Percentiles rank a stretch among this genome's conserved stretches.
These are phyloP conservation scores for Abramis brama DNA, from an alignment of 2,113 vertebrate genomes.

Conservation along the genomic window DNA sequence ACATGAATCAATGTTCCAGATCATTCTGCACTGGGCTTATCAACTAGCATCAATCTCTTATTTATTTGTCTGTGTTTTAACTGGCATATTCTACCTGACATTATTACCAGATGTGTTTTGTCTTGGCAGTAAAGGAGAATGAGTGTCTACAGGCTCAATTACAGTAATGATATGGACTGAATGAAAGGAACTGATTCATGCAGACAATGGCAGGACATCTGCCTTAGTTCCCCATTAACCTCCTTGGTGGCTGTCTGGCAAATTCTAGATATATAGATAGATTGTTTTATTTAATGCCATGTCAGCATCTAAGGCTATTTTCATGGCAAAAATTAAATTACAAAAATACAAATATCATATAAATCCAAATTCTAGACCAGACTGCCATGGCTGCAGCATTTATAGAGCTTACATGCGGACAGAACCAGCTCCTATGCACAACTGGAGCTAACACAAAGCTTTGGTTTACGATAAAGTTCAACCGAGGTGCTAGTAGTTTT, in stretches of 20 bases:
- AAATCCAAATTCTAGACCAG: constrained; percentile 63
- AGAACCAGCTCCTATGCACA: not conserved
- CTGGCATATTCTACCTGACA: constrained; percentile 68
- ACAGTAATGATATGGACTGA: constrained; percentile 71
- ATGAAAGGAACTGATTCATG: constrained; percentile 71
- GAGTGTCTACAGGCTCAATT: constrained; percentile 71
- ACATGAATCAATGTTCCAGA: constrained; percentile 50
- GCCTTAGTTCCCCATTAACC: constrained; percentile 73
- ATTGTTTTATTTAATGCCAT: too few species aligned
- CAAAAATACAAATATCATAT: too few species aligned
- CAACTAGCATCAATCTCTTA: constrained; percentile 61
- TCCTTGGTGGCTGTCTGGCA: constrained; percentile 64
- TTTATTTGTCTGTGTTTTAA: constrained; percentile 66
- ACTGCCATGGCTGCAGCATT: constrained; percentile 61
- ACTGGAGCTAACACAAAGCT: not conserved
- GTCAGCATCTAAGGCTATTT: too few species aligned
- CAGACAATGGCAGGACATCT: constrained; percentile 73
- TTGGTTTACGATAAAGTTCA: not conserved
- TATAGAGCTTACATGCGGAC: constrained; percentile 44
- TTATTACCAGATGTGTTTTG: constrained; percentile 76
- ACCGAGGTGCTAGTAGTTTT: not conserved
- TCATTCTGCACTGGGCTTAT: constrained; percentile 68
- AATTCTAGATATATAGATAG: constrained; percentile 48
- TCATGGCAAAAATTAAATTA: too few species aligned
- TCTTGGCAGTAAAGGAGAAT: constrained; percentile 68